Evolutionary conservation across 2,888 invertebrate genomes (phyloP).

Genomic region (Lumbricus terrestris): DNA sequence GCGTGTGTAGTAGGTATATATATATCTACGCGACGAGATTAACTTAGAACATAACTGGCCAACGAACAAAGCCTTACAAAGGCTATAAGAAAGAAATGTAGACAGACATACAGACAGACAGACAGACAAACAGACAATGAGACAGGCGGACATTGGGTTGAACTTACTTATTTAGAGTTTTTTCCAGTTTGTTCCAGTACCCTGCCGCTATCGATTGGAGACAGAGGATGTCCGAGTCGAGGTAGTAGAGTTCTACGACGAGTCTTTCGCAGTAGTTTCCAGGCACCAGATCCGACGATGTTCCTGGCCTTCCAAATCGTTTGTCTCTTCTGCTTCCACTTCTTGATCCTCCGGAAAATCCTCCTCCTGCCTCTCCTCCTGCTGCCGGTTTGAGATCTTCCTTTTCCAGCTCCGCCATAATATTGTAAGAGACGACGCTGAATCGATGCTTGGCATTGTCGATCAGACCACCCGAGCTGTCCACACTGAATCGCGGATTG

Average conservation of each 20-base stretch:
- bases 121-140: not conserved
- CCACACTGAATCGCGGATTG: no score
- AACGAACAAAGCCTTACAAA: no score
- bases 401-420: not conserved
- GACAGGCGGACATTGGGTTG: not conserved
- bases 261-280: not conserved
- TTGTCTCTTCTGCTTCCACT: not conserved
- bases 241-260: not conserved
- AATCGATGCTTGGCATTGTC: not conserved
- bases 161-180: not conserved
- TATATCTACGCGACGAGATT: no score
- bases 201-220: not conserved
- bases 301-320: not conserved
- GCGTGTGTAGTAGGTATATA: no score
- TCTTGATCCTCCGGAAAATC: not conserved
- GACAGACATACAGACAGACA: no score
- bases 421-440: not conserved
- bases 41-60: no score
- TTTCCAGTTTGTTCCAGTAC: not conserved
- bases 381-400: no score
- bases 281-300: not conserved
- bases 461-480: no score
- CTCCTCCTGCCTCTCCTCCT: not conserved
- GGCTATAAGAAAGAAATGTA: no score
- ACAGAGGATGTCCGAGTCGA: not conserved